These are phyloP conservation scores for Hippopotamus amphibius DNA, from an alignment of 2,113 vertebrate species.

Conservation along the genomic window DNA sequence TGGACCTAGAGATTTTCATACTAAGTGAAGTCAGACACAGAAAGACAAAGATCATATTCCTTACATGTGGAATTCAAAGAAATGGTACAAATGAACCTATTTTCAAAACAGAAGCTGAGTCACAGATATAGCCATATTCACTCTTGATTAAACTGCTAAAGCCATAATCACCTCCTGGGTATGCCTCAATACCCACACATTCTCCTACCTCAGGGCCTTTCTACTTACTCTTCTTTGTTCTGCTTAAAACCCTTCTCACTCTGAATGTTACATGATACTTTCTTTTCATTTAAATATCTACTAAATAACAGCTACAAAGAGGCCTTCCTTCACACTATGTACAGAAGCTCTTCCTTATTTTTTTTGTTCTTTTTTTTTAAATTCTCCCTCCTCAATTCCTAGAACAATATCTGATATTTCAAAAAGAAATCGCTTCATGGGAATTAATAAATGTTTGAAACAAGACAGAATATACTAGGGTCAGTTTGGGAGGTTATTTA, in stretches of 20 bases:
- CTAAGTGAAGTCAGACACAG: neutral
- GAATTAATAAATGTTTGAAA: neutral
- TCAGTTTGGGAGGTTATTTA: neutral
- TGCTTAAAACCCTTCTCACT: neutral
- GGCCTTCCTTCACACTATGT: neutral
- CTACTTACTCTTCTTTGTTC: neutral
- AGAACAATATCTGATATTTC: neutral
- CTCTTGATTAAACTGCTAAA: neutral
- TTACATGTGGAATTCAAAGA: neutral
- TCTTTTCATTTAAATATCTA: neutral
- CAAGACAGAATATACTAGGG: neutral
- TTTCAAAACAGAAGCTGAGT: neutral
- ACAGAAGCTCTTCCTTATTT: neutral
- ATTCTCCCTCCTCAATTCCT: neutral
- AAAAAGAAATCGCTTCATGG: neutral
- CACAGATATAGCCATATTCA: neutral
- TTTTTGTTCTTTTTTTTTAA: accelerated
- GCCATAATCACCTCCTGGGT: neutral
- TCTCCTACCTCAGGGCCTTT: neutral
- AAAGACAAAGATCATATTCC: neutral
- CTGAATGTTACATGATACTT: neutral
- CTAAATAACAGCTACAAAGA: neutral
- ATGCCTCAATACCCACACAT: neutral
- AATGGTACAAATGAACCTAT: neutral
- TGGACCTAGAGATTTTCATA: neutral